Evolutionary conservation across 2,113 vertebrate genomes (phyloP).

Genomic region (Heterotis niloticus): DNA sequence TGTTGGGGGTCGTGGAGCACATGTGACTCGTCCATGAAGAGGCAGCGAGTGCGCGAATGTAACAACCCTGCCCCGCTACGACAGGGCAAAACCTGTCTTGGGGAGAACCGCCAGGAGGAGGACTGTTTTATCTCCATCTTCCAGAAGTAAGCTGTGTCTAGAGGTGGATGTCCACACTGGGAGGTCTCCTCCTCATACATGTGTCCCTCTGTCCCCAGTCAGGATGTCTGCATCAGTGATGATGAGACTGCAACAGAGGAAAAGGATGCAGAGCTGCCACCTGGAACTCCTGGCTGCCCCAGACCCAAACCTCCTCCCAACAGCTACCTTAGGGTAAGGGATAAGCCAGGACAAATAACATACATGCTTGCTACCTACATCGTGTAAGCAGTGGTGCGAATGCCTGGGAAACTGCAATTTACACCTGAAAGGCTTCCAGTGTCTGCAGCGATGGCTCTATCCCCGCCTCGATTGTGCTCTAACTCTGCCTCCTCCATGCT

Average conservation of each 20-base stretch:
- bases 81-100: slow-evolving; percentile 70
- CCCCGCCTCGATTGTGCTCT: no score
- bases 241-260: slow-evolving; percentile 66
- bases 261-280: slow-evolving; percentile 52
- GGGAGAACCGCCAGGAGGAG: slow-evolving; percentile 59
- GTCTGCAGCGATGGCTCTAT: no score
- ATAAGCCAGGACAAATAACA: background rate
- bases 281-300: slow-evolving; percentile 70
- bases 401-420: no score
- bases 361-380: no score
- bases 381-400: no score
- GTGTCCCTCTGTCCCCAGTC: slow-evolving; percentile 54
- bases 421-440: no score
- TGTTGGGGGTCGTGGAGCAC: slow-evolving; percentile 85
- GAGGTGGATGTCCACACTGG: background rate
- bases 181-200: background rate
- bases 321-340: slow-evolving; percentile 77
- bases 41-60: slow-evolving; percentile 67
- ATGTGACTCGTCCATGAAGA: slow-evolving; percentile 68
- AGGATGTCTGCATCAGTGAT: slow-evolving; percentile 79
- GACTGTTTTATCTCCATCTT: slow-evolving; percentile 77
- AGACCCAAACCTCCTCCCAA: slow-evolving; percentile 69
- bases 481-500: no score
- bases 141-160: slow-evolving; percentile 52
- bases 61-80: slow-evolving; percentile 70